Conservation (phyloP, 2,797 vertebrate species). For the Eidolon dupreanum region DNA sequence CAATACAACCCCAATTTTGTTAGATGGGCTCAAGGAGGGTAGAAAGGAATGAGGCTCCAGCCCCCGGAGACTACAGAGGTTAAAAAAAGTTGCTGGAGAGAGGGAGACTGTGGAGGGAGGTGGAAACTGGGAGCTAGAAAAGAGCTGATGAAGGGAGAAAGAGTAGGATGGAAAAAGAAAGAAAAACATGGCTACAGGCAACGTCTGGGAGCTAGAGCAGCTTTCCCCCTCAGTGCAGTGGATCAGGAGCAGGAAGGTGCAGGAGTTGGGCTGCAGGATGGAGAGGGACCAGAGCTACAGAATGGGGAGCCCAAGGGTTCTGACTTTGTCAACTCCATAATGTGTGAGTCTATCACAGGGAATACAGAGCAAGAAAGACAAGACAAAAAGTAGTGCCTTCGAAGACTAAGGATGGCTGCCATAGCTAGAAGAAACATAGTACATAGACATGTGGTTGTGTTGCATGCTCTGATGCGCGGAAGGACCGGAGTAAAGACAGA, state of each 20-base stretch:
- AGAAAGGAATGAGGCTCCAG: constrained; percentile 28
- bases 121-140: neutral
- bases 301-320: neutral
- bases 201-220: neutral
- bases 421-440: neutral
- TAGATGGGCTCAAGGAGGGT: constrained; percentile 62
- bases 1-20: constrained; percentile 65
- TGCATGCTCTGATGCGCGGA: neutral
- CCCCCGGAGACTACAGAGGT: constrained; percentile 51
- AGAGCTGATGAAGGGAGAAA: neutral
- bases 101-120: neutral
- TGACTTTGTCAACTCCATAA: neutral
- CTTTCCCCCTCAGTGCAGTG: neutral
- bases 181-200: neutral
- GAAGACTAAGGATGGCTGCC: neutral
- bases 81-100: constrained; percentile 68
- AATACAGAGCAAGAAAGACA: neutral
- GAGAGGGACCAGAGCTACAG: neutral
- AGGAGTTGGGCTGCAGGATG: neutral
- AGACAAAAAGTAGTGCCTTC: neutral
- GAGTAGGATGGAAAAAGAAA: neutral
- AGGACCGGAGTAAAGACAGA: neutral
- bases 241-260: neutral
- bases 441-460: neutral
- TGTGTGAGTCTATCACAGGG: neutral